phyloP scores from a whole-genome alignment of 1,140 invertebrate species.

The Hermetia illucens region DNA sequence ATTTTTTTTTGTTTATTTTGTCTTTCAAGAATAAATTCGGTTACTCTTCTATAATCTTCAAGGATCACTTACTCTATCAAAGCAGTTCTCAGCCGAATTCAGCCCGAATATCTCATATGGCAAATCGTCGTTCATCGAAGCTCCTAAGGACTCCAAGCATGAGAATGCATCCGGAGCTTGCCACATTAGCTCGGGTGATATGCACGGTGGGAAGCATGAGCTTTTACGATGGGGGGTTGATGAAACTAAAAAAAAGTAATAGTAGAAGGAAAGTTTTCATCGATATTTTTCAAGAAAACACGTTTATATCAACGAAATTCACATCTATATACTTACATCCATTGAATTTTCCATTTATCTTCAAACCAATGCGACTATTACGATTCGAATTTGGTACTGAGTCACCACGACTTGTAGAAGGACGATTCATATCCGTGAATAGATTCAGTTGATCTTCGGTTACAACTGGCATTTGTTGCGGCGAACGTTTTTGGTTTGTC shows the following conservation, averaged over 20 bases:
- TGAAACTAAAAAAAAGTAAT: slow-evolving; percentile 5
- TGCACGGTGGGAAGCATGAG: slow-evolving; percentile 12
- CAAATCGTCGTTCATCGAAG: slow-evolving; percentile 37
- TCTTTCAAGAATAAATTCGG: too few relatives aligned
- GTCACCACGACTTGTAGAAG: slow-evolving; percentile 24
- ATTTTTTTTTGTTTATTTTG: too few relatives aligned
- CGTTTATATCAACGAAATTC: too few relatives aligned
- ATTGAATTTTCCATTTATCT: slow-evolving; percentile 20
- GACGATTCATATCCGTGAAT: slow-evolving; percentile 19
- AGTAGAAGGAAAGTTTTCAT: too few relatives aligned
- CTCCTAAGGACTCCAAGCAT: slow-evolving; percentile 56
- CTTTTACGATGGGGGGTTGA: slow-evolving; percentile 19
- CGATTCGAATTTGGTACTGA: slow-evolving; percentile 9
- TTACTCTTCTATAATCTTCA: background rate
- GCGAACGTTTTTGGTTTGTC: slow-evolving; percentile 26
- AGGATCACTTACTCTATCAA: slow-evolving; percentile 12
- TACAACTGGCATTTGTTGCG: slow-evolving; percentile 43
- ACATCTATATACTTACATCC: slow-evolving; percentile 9
- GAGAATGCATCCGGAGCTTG: slow-evolving; percentile 57
- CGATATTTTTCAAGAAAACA: too few relatives aligned
- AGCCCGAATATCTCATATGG: slow-evolving; percentile 27
- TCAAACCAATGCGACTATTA: slow-evolving; percentile 20
- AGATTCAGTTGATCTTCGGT: slow-evolving; percentile 37
- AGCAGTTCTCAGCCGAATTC: slow-evolving; percentile 18
- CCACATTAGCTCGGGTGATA: slow-evolving; percentile 35